Evolutionary conservation across 2,113 vertebrate species (phyloP).

Genomic region (Hydropotes inermis): DNA sequence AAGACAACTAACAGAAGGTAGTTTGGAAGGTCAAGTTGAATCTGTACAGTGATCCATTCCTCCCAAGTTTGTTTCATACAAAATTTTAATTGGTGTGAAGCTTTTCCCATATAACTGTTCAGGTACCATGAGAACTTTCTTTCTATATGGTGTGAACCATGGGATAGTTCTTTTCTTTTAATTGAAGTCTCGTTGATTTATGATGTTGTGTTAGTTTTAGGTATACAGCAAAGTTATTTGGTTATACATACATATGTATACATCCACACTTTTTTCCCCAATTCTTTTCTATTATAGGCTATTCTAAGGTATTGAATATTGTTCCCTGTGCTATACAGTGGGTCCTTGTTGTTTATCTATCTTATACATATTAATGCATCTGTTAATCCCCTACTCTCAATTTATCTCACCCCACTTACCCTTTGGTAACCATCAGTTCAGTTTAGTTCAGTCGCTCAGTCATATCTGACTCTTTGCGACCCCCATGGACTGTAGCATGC

Average conservation of each 20-base stretch:
- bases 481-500: neutral
- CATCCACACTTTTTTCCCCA: neutral
- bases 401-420: neutral
- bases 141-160: neutral
- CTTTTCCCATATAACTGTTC: neutral
- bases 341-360: neutral
- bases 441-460: neutral
- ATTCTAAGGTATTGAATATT: neutral
- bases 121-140: neutral
- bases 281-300: neutral
- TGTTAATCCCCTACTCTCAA: neutral
- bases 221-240: neutral
- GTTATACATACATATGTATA: neutral
- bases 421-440: neutral
- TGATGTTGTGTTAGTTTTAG: neutral
- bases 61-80: neutral
- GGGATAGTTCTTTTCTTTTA: neutral
- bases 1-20: neutral
- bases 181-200: neutral
- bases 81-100: neutral
- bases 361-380: neutral
- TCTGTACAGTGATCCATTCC: neutral
- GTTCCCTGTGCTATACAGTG: neutral
- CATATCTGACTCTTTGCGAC: fast-evolving
- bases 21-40: neutral